phyloP scores from a whole-genome alignment of 1,140 invertebrate genomes.

The Fopius arisanus region DNA sequence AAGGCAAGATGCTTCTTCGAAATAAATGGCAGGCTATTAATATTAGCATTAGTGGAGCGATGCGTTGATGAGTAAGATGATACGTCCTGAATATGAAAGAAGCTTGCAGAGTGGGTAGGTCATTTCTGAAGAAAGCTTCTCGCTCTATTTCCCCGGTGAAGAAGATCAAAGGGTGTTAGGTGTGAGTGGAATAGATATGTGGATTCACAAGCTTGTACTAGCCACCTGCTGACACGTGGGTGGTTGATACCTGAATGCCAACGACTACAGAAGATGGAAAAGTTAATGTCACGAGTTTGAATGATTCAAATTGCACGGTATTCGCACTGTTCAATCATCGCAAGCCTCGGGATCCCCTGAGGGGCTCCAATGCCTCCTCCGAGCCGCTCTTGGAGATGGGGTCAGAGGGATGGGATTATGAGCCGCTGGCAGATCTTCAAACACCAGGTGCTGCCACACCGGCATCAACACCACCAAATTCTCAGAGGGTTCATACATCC shows the following conservation, averaged over 20 bases:
- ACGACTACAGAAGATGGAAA: background rate
- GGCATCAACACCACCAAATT: slow-evolving; percentile 52
- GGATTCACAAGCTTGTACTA: background rate
- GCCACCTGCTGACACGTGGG: background rate
- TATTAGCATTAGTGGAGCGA: background rate
- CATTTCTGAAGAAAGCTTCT: background rate
- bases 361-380: slow-evolving; percentile 52
- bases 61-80: background rate
- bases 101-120: background rate
- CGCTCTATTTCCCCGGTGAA: slow-evolving; percentile 12
- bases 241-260: background rate
- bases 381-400: slow-evolving; percentile 58
- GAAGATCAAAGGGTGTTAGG: background rate
- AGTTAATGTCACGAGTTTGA: slow-evolving; percentile 4
- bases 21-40: background rate
- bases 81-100: background rate
- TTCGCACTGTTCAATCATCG: slow-evolving; percentile 37
- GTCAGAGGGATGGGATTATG: slow-evolving; percentile 66
- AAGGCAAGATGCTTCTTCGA: too few species aligned
- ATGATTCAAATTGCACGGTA: slow-evolving; percentile 27
- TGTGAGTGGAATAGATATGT: background rate
- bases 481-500: slow-evolving; percentile 49
- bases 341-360: slow-evolving; percentile 44
- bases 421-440: slow-evolving; percentile 64
- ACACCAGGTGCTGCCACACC: slow-evolving; percentile 56